Conservation (phyloP, 2,888 invertebrate genomes). For the Falcaria lacertinaria region DNA sequence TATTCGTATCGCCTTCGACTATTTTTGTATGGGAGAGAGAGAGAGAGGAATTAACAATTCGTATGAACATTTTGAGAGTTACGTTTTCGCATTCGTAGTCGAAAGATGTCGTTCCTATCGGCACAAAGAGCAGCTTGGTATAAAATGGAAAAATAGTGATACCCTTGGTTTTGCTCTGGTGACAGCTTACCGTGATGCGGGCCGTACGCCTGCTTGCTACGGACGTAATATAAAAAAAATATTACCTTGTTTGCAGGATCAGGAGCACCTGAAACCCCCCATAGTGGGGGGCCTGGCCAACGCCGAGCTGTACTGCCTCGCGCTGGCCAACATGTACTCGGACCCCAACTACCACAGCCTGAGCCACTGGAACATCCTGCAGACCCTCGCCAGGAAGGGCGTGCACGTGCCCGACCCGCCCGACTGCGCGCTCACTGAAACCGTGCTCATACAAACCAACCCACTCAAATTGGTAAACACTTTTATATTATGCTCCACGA, state of each 20-base stretch:
- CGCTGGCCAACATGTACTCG: conserved; percentile 96
- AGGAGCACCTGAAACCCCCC: conserved; percentile 95
- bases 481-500: not conserved
- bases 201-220: too few relatives aligned
- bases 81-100: too few relatives aligned
- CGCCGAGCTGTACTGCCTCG: conserved; percentile 96
- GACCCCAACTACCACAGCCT: conserved; percentile 97
- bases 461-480: conserved; percentile 92
- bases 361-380: conserved; percentile 96
- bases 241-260: conserved; percentile 82
- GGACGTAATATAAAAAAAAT: not conserved
- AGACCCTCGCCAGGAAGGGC: conserved; percentile 94
- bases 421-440: conserved; percentile 95
- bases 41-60: too few relatives aligned
- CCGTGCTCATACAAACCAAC: conserved; percentile 96
- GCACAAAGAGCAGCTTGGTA: too few relatives aligned
- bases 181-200: too few relatives aligned
- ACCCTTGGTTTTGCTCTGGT: too few relatives aligned
- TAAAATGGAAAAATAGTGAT: too few relatives aligned
- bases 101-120: too few relatives aligned
- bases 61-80: too few relatives aligned
- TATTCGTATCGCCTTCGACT: too few relatives aligned
- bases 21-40: too few relatives aligned
- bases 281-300: conserved; percentile 94
- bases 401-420: conserved; percentile 90